Evolutionary conservation across 1,140 invertebrate species (phyloP).

Genomic region (Rhagoletis zephyria): DNA sequence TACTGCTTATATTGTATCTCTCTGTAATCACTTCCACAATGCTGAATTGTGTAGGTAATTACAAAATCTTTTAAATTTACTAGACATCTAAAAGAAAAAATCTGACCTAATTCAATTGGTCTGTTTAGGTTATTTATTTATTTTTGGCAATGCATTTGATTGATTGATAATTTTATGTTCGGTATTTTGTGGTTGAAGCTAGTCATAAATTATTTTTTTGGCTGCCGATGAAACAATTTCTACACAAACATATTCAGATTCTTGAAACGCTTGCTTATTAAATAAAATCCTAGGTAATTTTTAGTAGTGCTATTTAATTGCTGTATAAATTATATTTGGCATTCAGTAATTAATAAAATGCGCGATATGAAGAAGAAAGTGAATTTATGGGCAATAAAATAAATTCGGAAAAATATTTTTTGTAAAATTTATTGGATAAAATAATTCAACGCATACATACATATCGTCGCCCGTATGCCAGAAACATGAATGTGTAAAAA

Average conservation of each 20-base stretch:
- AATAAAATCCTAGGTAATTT: background rate
- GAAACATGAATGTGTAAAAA: too few species aligned
- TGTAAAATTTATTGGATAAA: background rate
- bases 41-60: too few species aligned
- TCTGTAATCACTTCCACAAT: too few species aligned
- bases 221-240: background rate
- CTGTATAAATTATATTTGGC: background rate
- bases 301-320: background rate
- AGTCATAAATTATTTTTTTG: background rate
- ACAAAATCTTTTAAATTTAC: too few species aligned
- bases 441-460: too few species aligned
- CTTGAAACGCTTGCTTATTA: background rate
- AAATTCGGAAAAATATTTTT: background rate
- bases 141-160: background rate
- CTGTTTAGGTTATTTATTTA: background rate
- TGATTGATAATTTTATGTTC: conserved; percentile 13
- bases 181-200: background rate
- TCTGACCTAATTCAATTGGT: background rate
- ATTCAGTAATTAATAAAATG: background rate
- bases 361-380: background rate
- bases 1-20: too few species aligned
- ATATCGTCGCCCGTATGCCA: too few species aligned
- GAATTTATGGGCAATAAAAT: background rate
- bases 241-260: background rate
- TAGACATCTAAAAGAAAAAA: background rate